Evolutionary conservation across 23 tunicate species (phyloP).

Genomic region (Halocynthia roretzi): DNA sequence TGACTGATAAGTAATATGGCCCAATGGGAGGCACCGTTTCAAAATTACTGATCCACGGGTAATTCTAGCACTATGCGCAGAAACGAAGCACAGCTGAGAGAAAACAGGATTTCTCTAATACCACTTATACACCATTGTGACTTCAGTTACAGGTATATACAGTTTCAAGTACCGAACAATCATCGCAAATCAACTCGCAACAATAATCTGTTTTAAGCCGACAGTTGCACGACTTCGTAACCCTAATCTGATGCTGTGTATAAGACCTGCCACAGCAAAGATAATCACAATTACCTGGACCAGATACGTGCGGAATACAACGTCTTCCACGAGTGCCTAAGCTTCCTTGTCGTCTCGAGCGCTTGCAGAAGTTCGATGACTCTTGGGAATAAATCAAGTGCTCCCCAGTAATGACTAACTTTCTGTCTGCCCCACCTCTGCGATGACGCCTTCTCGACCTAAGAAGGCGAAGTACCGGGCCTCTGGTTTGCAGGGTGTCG

Average conservation of each 20-base stretch:
- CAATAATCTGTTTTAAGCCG: slow-evolving; percentile 16
- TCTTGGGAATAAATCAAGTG: slow-evolving; percentile 32
- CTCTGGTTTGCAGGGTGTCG: background rate
- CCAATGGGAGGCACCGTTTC: too few species aligned
- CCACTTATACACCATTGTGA: background rate
- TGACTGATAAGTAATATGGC: too few species aligned
- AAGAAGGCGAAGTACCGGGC: background rate
- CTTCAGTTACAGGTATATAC: slow-evolving; percentile 32
- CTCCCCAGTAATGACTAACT: background rate
- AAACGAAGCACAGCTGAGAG: too few species aligned
- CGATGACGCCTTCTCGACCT: background rate
- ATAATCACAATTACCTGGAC: slow-evolving; percentile 47
- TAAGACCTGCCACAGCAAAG: slow-evolving; percentile 67
- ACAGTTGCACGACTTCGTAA: slow-evolving; percentile 44
- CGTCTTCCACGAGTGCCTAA: slow-evolving; percentile 52
- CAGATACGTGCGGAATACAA: slow-evolving; percentile 34
- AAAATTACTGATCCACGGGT: too few species aligned
- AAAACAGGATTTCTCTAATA: too few species aligned
- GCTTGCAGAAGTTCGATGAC: slow-evolving; percentile 50
- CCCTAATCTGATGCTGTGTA: background rate
- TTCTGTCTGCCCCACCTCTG: background rate
- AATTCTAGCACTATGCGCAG: too few species aligned
- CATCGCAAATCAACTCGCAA: slow-evolving; percentile 33
- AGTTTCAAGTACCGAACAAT: slow-evolving; percentile 20
- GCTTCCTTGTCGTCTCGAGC: slow-evolving; percentile 27